Evolutionary conservation across 1,140 invertebrate genomes (phyloP), one percentile per base, ranked within the genome.

Genomic region (Triops cancriformis): DNA sequence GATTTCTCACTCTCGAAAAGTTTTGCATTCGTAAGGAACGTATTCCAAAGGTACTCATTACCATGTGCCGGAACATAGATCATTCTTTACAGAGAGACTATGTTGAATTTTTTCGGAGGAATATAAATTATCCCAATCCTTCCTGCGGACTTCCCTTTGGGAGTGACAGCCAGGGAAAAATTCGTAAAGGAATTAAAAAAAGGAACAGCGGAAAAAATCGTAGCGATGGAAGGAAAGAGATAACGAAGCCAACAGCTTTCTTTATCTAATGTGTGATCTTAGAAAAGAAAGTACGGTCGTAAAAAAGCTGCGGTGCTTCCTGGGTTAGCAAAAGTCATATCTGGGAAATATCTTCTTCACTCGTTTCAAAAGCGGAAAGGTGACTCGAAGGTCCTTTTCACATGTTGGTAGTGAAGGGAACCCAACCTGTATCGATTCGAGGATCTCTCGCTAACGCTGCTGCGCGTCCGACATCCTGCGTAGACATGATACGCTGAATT

Each of bases 171-270:
- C 31, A 37, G 7, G 31, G 7, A 37, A 37, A 37, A 37, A 37
- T 4, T 2, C 31, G 31, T 7, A 37, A 37, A 37, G 31, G 7
- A 37, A 37, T 37, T 37, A 37, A 64, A n/a, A 64, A 64, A 64
- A 64, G 1, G 51, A 18, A 64, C 2, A 37, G 7, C 31, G 31
- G 31, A 37, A 37, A 37, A 37, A 37, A 37, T 37, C 31, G 7
- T 37, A 7, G 31, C 31, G 31, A 37, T 37, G 31, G 31, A 64
- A 64, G 51, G 51, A 64, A 64, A 23, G 23, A 64, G 51, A 64
- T 64, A 64, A 64, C 51, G 51, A 64, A 64, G 51, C 51, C 51
- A 64, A 64, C 51, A 64, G 51, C 51, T 64, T 18, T 64, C 51
- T 64, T 12, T 64, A 64, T 64, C 51, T 5, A 64, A 64, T 64